A percentile compares a stretch with the other conserved stretches of the same genome.
Evolutionary conservation across 2,113 vertebrate genomes (phyloP).

Genomic region (Cololabis saira): DNA sequence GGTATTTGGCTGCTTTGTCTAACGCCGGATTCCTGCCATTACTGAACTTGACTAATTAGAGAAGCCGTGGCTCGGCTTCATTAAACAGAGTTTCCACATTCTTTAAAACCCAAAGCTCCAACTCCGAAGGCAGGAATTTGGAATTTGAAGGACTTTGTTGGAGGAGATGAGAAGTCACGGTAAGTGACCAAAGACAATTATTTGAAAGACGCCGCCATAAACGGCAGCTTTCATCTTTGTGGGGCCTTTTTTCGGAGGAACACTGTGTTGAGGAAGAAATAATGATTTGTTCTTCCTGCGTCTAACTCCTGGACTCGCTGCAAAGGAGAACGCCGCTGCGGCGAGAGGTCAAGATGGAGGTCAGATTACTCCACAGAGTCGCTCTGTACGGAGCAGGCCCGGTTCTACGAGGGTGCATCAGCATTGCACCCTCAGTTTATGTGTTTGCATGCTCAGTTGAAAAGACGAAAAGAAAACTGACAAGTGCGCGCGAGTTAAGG

Average conservation of each 20-base stretch:
- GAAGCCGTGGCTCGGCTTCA: slow-evolving; percentile 63
- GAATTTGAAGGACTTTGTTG: slow-evolving; percentile 63
- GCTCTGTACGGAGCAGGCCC: not conserved
- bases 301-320: slow-evolving; percentile 33
- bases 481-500: no score
- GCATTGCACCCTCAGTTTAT: no score
- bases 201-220: slow-evolving; percentile 47
- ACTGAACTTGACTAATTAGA: slow-evolving; percentile 73
- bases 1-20: slow-evolving; percentile 70
- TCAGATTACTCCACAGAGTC: not conserved
- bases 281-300: slow-evolving; percentile 44
- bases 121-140: slow-evolving; percentile 53
- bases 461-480: no score
- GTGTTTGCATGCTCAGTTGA: no score
- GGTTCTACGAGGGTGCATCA: no score
- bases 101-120: slow-evolving; percentile 60
- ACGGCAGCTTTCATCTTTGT: slow-evolving; percentile 55
- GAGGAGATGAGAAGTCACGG: slow-evolving; percentile 60
- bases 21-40: slow-evolving; percentile 60
- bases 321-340: slow-evolving; percentile 11
- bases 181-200: slow-evolving; percentile 67
- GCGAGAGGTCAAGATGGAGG: slow-evolving; percentile 32
- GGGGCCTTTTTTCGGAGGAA: slow-evolving; percentile 44
- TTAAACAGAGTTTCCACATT: slow-evolving; percentile 69
- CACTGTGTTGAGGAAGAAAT: slow-evolving; percentile 27